Evolutionary conservation across 2,888 invertebrate species (phyloP), one percentile per base, ranked within the genome.

Genomic region (Lepas anatifera): DNA sequence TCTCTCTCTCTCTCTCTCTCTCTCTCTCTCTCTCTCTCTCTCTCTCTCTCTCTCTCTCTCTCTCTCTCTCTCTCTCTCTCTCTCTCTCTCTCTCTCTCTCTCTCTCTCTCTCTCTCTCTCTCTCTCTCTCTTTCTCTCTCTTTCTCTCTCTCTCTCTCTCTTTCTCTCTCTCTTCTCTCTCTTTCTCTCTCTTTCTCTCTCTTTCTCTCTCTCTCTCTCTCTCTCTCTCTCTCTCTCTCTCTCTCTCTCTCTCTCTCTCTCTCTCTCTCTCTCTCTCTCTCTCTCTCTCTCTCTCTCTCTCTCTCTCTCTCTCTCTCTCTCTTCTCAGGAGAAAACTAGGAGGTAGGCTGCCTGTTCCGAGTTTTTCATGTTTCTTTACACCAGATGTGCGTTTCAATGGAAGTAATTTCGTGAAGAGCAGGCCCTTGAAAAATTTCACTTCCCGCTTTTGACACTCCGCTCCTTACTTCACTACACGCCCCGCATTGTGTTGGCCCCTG

Each of bases 41-140:
- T 35, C 27, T 52, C 35, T 48, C 52, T 48, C 6, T 69, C 52
- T 48, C 69, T 69, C 27, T 48, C 69, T 52, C 69, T 69, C 50
- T 52, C 69, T 69, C 58, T 69, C 11, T 50, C 18, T 35, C 50
- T 50, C 29, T 52, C 69, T 41, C 46, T 27, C 41, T 43, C 25
- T 7, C 63, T 58, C 43, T 68, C 39, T 39, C 68, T 39, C 39
- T 39, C 43, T 25, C 39, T 25, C 68, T 39, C 43, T 39, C 25
- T 69, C 11, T 29, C 69, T 69, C 29, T 32, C n/a, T n/a, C 37
- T 25, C 58, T 37, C 52, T 27, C 52, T 29, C 69, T 35, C 50
- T 22, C n/a, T 35, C 52, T 46, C 37, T 52, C 50, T 52, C 27
- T 39, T 25, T 35, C 4, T 8, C 27, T 29, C 37, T 69, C 52